Base-by-base conservation (phyloP, 2,113 vertebrate species). In the Carassius gibelio region DNA sequence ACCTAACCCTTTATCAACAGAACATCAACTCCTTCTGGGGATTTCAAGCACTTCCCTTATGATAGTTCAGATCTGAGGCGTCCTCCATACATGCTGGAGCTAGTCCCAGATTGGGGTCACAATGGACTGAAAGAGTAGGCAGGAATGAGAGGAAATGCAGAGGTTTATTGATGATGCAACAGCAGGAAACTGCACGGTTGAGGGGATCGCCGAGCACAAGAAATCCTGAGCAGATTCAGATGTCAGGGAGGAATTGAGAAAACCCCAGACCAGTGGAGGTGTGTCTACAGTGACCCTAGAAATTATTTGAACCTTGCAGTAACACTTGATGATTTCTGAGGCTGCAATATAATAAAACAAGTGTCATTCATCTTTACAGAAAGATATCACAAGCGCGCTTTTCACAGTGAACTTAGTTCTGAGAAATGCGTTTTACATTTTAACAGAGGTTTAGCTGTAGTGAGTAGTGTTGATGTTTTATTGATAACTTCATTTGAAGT, bases 1-100 rank as follows among this genome's bases (percentile, higher is more conserved):
- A 92, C 94, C 94, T 94, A 94, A 90, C 94, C 94, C 94, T 95
- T 95, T 71, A 87, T 93, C 93, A 95, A 95, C 94, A 95, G 88
- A 91, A 91, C 87, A 23, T 79, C 82, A 91, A 87, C 91, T 88
- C 62, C 84, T 89, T 91, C 84, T 85, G 82, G 83, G 79, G 68
- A 89, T 87, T 91, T 91, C 92, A 90, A n/a, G 83, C 10, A 90
- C 91, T 92, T 83, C 10, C 30, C 57, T 85, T 75, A 42, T 13
- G 82, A 84, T 85, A 69, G 88, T 92, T 94, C 90, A 30, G 82
- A 57, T 66, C 38, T 69, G 21, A 64, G 71, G 50, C 36, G 26
- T 64, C 42, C 86, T 85, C 59, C 52, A 66, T 83, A 62, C 75
- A 85, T 77, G 82, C 1, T 85, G 82, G 68, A 87, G 84, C 88